A percentile compares a stretch with the other conserved stretches of the same genome.
phyloP scores from a whole-genome alignment of 2,797 vertebrate species.

The Gila robusta region DNA sequence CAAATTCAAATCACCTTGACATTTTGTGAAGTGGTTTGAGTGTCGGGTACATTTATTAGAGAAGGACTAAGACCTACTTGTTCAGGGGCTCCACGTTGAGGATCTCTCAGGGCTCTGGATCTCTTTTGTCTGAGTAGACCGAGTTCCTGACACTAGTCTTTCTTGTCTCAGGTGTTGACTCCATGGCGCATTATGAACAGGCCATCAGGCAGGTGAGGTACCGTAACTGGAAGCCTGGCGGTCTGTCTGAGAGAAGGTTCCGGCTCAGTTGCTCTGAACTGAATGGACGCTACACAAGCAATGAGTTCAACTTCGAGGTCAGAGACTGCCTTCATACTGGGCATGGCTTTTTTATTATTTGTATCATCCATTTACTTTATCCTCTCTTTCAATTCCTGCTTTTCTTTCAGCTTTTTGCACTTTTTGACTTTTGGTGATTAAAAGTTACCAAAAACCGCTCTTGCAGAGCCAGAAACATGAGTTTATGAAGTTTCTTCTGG shows the following conservation, averaged over 20 bases:
- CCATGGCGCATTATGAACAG: conserved; percentile 92
- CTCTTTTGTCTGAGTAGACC: neutral
- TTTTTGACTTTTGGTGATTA: conserved; percentile 7
- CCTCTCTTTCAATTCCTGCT: neutral
- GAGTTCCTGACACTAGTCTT: conserved; percentile 35
- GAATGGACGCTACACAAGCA: conserved; percentile 96
- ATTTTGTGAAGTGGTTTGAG: conserved; percentile 34
- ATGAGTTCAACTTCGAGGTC: conserved; percentile 94
- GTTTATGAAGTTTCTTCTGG: neutral
- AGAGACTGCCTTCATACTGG: conserved; percentile 34
- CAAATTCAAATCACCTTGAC: conserved; percentile 33
- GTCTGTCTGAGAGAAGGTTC: conserved; percentile 85
- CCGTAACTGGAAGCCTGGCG: conserved; percentile 84
- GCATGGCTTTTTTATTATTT: conserved; percentile 10
- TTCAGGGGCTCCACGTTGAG: neutral
- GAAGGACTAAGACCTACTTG: neutral
- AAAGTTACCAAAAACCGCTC: neutral
- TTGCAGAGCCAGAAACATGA: neutral
- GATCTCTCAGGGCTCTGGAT: neutral
- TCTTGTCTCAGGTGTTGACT: conserved; percentile 88
- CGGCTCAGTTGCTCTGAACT: conserved; percentile 95
- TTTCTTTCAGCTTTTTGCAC: neutral
- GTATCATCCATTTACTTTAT: conserved; percentile 1
- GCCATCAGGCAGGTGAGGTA: conserved; percentile 91
- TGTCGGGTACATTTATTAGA: neutral